Conservation (phyloP, 2,888 invertebrate genomes). For the Pristionchus mayeri region DNA sequence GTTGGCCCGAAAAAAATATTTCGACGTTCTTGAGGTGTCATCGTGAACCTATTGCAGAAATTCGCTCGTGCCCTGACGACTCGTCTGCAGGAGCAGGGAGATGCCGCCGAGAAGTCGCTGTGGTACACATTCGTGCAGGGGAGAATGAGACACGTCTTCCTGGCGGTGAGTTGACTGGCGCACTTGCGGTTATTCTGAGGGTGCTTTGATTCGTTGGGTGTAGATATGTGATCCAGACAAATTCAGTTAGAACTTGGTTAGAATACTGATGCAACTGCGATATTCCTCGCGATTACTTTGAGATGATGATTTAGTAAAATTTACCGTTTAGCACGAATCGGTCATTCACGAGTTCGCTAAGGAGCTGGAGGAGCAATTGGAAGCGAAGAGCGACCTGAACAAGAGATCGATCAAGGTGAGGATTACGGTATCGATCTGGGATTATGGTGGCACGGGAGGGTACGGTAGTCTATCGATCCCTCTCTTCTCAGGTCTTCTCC, state of each 20-base stretch:
- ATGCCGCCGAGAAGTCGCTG: slow-evolving; percentile 88
- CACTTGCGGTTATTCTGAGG: background rate
- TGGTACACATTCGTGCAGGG: slow-evolving; percentile 98
- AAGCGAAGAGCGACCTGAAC: background rate
- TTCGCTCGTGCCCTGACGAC: slow-evolving; percentile 98
- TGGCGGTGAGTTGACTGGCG: slow-evolving; percentile 82
- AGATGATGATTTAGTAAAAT: background rate
- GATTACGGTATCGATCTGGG: background rate
- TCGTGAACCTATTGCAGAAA: slow-evolving; percentile 79
- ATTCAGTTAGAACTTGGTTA: too few species aligned
- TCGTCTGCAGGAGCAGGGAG: slow-evolving; percentile 92
- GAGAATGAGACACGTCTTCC: slow-evolving; percentile 92
- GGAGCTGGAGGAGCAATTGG: background rate
- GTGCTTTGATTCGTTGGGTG: background rate
- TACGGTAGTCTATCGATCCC: too few species aligned
- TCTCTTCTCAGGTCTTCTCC: background rate
- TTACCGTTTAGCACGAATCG: slow-evolving; percentile 43
- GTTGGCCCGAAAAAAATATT: too few species aligned
- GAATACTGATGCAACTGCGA: too few species aligned
- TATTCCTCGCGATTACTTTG: too few species aligned
- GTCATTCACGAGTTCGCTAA: background rate
- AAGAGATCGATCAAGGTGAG: slow-evolving; percentile 14
- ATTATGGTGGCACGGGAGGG: too few species aligned
- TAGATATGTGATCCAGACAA: too few species aligned
- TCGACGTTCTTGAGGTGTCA: background rate